Evolutionary conservation across 2,888 invertebrate species (phyloP).

Genomic region (Torymus auratus): DNA sequence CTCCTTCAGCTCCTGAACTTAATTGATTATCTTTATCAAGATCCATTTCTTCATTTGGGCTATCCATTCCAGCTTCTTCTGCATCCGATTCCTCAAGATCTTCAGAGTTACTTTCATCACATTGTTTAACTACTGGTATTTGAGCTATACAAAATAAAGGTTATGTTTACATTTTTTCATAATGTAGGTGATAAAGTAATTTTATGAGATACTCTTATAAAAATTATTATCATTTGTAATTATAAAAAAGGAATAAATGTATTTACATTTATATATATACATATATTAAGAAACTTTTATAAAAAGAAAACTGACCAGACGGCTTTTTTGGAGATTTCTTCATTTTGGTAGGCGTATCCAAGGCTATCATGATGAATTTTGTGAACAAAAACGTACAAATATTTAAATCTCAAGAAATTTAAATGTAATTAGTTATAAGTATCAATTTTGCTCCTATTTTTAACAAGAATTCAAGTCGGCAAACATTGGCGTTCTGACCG

Average conservation of each 20-base stretch:
- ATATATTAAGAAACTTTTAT: neutral
- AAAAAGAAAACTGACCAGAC: constrained; percentile 27
- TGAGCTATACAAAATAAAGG: constrained; percentile 40
- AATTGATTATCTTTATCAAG: constrained; percentile 29
- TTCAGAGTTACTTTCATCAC: constrained; percentile 34
- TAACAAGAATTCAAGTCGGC: too few relatives aligned
- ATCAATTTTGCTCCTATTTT: too few relatives aligned
- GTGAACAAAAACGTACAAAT: too few relatives aligned
- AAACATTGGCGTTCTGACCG: too few relatives aligned
- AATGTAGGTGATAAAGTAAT: too few relatives aligned
- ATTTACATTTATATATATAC: neutral
- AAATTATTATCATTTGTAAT: too few relatives aligned
- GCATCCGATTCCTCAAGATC: constrained; percentile 49
- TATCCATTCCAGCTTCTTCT: constrained; percentile 53
- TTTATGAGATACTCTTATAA: too few relatives aligned
- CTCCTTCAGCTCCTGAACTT: constrained; percentile 54
- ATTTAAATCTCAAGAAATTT: too few relatives aligned
- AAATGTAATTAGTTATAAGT: too few relatives aligned
- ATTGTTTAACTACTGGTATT: constrained; percentile 34
- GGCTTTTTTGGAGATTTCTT: constrained; percentile 46
- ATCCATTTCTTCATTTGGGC: constrained; percentile 54
- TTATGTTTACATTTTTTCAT: constrained; percentile 42
- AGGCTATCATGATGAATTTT: constrained; percentile 39
- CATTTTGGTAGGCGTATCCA: constrained; percentile 41
- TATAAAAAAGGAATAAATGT: too few relatives aligned